Base-by-base conservation (phyloP, 2,797 vertebrate species). In the Microctenopoma steveboyesi region DNA sequence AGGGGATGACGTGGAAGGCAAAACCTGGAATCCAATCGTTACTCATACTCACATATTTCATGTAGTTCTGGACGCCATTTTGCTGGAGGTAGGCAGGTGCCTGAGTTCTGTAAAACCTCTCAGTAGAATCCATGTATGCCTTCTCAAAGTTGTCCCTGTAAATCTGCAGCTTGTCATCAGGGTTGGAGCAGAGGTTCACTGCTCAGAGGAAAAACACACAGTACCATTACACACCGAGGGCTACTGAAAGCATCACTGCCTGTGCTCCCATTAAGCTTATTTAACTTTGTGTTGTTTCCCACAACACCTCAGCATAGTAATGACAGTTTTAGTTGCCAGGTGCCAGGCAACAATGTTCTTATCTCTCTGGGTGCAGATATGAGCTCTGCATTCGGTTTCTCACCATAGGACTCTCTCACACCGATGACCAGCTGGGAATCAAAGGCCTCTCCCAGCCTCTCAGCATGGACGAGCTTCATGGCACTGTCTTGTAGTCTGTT, bases 111-210 rank as follows among this genome's bases (percentile, higher is more conserved):
- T 98, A 98, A 93, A 98, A 98, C 85, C 97, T 94, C 92, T 98
- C 97, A 5, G 97, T 98, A 40, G 97, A 98, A 87, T 98, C 97
- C 93, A 98, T 93, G 81, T 98, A 98, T 0, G 97, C 96, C 81
- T 98, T 98, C 90, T 98, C 97, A 95, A 98, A 98, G 94, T 98
- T 98, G 91, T 98, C 97, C 79, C 97, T 95, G 93, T 98, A 98
- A 89, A 98, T 98, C 88, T 98, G 97, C 86, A 98, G 95, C 86
- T 98, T 98, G 93, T 98, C 97, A 27, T 98, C 97, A 10, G 96
- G 95, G 93, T 98, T 98, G 82, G 97, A 98, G 92, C 97, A 98
- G 69, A 98, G 93, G 82, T 98, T 98, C 91, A 98, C 97, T 98
- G 92, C 70, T 90, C 87, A 89, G 58, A 42, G 6, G 56, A 9